Evolutionary conservation across 2,797 vertebrate species (phyloP).

Genomic region (Aeoliscus strigatus): DNA sequence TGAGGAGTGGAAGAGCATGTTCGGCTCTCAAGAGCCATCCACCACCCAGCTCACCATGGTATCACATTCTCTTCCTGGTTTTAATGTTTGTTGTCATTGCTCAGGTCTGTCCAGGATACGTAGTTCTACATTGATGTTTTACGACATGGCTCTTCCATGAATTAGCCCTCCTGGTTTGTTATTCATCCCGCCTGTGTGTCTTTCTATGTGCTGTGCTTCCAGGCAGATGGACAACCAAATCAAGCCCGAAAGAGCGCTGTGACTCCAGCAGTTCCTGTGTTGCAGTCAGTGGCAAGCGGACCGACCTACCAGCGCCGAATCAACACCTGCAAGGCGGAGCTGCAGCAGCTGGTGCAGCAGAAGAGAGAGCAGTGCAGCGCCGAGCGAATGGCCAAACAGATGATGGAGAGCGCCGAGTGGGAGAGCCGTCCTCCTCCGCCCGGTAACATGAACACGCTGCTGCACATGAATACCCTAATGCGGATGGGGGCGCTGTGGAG

Average conservation of each 20-base stretch:
- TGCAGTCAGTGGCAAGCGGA: slow-evolving; percentile 75
- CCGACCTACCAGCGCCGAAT: slow-evolving; percentile 85
- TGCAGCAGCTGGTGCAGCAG: slow-evolving; percentile 94
- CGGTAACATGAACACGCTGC: too few species aligned
- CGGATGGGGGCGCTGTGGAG: too few species aligned
- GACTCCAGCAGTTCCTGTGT: slow-evolving; percentile 46
- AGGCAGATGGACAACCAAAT: slow-evolving; percentile 69
- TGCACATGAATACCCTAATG: too few species aligned
- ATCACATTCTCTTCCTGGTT: slow-evolving; percentile 11
- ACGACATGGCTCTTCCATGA: too few species aligned
- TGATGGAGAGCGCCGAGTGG: slow-evolving; percentile 98
- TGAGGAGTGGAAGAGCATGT: slow-evolving; percentile 99
- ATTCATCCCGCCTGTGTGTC: too few species aligned
- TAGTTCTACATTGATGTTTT: too few species aligned
- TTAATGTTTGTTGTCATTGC: too few species aligned
- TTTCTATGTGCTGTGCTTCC: too few species aligned
- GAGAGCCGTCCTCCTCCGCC: slow-evolving; percentile 92
- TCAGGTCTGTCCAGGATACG: too few species aligned
- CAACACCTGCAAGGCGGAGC: slow-evolving; percentile 90
- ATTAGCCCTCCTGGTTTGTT: too few species aligned
- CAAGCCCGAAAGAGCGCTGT: slow-evolving; percentile 74
- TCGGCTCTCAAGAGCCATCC: slow-evolving; percentile 90
- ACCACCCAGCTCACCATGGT: slow-evolving; percentile 71
- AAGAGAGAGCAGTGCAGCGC: slow-evolving; percentile 93
- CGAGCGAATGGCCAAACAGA: slow-evolving; percentile 91